phyloP scores from a whole-genome alignment of 2,888 invertebrate species.

The Nephrotoma flavescens region DNA sequence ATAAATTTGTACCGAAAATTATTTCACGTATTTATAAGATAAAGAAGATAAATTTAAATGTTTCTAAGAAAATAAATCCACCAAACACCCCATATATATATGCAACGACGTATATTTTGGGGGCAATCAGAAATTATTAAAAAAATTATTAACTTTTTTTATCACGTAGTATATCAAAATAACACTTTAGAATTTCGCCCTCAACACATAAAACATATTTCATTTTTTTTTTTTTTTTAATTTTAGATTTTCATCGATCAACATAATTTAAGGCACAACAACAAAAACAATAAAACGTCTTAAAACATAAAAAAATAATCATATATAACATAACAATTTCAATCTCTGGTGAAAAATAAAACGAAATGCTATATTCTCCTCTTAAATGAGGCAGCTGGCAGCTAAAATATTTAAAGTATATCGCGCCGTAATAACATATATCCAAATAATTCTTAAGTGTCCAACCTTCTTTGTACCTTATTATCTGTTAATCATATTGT shows the following conservation, averaged over 20 bases:
- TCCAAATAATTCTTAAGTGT: background rate
- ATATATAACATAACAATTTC: background rate
- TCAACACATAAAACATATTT: background rate
- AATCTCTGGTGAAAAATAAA: background rate
- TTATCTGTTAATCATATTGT: slow-evolving; percentile 3
- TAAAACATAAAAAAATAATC: background rate
- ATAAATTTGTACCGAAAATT: background rate
- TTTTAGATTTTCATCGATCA: background rate
- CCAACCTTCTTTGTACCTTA: background rate
- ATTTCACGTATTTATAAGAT: background rate
- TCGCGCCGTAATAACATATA: background rate
- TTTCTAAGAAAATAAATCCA: background rate
- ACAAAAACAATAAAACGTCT: background rate
- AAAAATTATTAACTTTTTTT: background rate
- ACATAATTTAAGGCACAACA: background rate
- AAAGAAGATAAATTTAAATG: background rate
- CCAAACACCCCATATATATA: background rate
- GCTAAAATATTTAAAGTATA: background rate
- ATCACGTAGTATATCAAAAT: slow-evolving; percentile 2
- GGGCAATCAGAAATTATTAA: background rate
- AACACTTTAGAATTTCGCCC: slow-evolving; percentile 3
- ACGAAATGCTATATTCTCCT: background rate
- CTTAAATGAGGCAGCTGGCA: background rate
- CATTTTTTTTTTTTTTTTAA: background rate
- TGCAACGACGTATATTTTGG: background rate